Evolutionary conservation across 2,888 invertebrate species (phyloP), one percentile per base, ranked within the genome.

Genomic region (Leptopilina drosophilae): DNA sequence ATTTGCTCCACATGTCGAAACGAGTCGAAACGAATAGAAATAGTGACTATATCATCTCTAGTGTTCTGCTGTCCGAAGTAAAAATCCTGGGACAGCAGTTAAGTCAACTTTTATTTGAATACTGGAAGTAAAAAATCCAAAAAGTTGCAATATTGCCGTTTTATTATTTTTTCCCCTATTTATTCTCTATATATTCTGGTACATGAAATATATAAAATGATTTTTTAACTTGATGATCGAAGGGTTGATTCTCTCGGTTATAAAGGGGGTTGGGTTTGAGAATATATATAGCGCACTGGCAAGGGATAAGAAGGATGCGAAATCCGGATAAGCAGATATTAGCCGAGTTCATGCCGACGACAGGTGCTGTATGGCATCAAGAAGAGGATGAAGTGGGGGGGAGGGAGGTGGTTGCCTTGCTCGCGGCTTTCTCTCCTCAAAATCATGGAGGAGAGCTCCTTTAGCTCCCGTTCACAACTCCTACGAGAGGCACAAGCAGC

Each of bases 301-400:
- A 33, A 80, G 83, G 80, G 84, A 81, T 82, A 81, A 78, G 82
- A 85, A 82, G 87, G 85, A 89, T 88, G 88, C 87, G 84, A 87
- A 88, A 87, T 83, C 85, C 86, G 89, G 90, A 90, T 90, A 90
- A 90, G 89, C 87, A 85, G 87, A 90, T 90, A 91, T 91, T 89
- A 90, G 88, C 86, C 85, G 85, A 86, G 86, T 84, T 87, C 82
- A 84, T 84, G 84, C 83, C 79, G 80, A 77, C 78, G 81, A 79
- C 79, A 69, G 78, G 75, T 80, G 80, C 77, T 65, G 85, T 84
- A 86, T 85, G 82, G 33, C 33, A 33, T 33, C 33, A 33, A 33
- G 33, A 33, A 33, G 33, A 33, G 33, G 33, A 20, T 20, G 20
- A 20, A 20, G 33, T 0, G 33, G 33, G 3, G 33, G 33, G 3